A percentile compares a stretch with the other conserved stretches of the same genome.
Evolutionary conservation across 2,113 vertebrate species (phyloP).

Genomic region (Capra hircus): DNA sequence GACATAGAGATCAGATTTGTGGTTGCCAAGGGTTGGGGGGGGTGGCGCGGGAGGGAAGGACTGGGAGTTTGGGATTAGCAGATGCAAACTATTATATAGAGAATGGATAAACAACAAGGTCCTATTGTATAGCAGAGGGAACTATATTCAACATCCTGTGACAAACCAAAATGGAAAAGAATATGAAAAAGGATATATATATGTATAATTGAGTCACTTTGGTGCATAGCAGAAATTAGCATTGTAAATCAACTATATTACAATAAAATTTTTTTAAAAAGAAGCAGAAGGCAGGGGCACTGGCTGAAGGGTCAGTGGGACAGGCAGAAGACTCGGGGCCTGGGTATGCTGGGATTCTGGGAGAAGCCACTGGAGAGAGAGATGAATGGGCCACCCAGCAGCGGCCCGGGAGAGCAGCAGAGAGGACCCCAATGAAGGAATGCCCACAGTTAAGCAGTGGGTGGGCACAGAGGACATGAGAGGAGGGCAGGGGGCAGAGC

Average conservation of each 20-base stretch:
- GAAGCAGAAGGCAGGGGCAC: not conserved
- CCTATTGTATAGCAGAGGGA: not conserved
- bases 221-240: not conserved
- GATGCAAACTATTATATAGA: not conserved
- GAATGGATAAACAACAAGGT: not conserved
- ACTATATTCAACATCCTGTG: not conserved
- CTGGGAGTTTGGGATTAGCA: not conserved
- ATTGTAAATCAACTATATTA: not conserved
- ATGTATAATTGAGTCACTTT: not conserved
- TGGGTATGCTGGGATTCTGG: not conserved
- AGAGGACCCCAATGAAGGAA: not conserved
- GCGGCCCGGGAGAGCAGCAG: no score
- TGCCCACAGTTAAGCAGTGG: not conserved
- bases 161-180: not conserved
- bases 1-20: not conserved
- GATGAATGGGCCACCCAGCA: no score
- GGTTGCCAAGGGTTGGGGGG: not conserved
- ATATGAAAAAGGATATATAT: not conserved
- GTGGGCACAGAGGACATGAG: not conserved
- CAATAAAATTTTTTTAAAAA: not conserved
- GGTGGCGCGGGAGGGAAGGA: fast-evolving
- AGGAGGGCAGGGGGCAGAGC: not conserved
- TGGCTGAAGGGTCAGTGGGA: not conserved
- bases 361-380: fast-evolving
- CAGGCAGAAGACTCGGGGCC: not conserved